Evolutionary conservation across 2,888 invertebrate species (phyloP), one percentile per base, ranked within the genome.

Genomic region (Drosophila leonis): DNA sequence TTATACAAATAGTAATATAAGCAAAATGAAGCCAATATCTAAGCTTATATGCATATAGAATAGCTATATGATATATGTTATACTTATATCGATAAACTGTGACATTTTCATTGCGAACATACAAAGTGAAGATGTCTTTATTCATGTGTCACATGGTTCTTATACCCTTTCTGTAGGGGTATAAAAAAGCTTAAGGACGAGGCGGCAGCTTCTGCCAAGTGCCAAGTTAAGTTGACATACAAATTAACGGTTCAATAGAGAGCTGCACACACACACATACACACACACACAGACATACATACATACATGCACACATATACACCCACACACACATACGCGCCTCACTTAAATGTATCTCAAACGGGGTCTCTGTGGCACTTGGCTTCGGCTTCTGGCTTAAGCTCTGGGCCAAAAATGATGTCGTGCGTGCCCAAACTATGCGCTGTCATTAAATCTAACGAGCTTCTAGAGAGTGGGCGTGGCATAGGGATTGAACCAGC

Each of bases 211-310:
- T 80, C 70, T 72, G 61, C 44, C 68, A 76, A 70, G 74, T 76
- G 72, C 74, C 78, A 75, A 82, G 84, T 76, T 80, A 82, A 85
- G 83, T 83, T 82, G 80, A 75, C 77, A 82, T 76, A 78, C 75
- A 80, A 86, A 86, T 83, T 88, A 80, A 83, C 83, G 86, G 88
- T 88, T 86, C 88, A 88, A 86, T 86, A 86, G 88, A 85, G 69
- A 80, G 67, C 55, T 70, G 59, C 63, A 60, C 57, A 76, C 54
- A 46, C 54, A 41, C 24, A n/a, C 20, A 24, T 20, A 13, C 9
- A 49, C n/a, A n/a, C 29, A 31, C 13, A 31, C 4, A n/a, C 72
- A 69, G 42, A 56, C 31, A 29, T 18, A 27, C 6, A n/a, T 37
- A 18, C 18, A 41, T 46, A 35, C 42, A 29, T 18, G 24, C 6